Percentiles rank a stretch among this genome's conserved stretches.
phyloP scores from a whole-genome alignment of 2,797 vertebrate genomes.

The Numenius phaeopus region DNA sequence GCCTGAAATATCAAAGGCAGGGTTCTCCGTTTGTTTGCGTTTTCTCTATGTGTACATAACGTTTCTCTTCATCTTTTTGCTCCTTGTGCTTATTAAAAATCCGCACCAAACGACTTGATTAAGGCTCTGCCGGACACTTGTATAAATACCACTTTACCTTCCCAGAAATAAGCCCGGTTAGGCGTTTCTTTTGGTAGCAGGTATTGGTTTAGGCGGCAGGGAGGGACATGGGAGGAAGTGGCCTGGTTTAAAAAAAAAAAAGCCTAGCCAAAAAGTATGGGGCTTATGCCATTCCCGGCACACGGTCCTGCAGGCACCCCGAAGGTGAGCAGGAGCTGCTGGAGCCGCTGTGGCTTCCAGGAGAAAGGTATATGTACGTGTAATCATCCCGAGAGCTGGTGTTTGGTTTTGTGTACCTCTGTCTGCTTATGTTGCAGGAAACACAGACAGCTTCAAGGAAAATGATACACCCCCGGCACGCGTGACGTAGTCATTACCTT shows the following conservation, averaged over 20 bases:
- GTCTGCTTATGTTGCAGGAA: not conserved
- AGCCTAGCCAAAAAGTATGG: fast-evolving
- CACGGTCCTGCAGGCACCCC: fast-evolving
- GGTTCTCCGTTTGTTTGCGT: fast-evolving
- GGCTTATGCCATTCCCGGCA: not conserved
- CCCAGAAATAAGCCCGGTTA: not conserved
- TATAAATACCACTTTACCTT: not conserved
- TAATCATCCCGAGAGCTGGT: fast-evolving
- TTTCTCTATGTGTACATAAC: fast-evolving
- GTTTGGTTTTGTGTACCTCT: not conserved
- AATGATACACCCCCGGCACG: not conserved
- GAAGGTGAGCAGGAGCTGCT: not conserved
- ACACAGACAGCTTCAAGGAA: not conserved
- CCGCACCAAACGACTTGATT: fast-evolving
- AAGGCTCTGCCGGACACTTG: not conserved
- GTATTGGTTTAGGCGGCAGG: not conserved
- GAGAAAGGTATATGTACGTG: fast-evolving
- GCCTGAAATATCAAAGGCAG: not conserved
- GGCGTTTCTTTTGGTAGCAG: not conserved
- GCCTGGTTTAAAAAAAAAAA: not conserved
- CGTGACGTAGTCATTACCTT: fast-evolving
- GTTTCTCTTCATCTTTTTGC: not conserved
- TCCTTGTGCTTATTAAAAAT: not conserved
- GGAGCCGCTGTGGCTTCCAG: not conserved
- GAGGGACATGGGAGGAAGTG: too few species aligned